phyloP scores from a whole-genome alignment of 2,888 invertebrate species.

The Rotaria magnacalcarata region DNA sequence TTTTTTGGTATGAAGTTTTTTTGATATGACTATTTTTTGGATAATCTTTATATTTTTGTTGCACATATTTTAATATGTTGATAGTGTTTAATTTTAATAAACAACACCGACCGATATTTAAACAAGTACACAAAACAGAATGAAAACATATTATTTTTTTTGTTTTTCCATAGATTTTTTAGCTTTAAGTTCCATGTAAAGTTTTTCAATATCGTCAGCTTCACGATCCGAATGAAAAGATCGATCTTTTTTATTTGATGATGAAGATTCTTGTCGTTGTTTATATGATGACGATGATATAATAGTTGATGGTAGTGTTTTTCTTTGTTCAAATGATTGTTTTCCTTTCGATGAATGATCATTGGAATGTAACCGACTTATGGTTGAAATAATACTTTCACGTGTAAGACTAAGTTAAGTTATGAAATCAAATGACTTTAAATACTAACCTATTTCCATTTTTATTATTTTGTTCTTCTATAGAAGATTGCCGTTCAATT shows the following conservation, averaged over 20 bases:
- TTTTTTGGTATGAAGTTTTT: no score
- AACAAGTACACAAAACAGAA: neutral
- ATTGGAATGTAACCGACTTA: neutral
- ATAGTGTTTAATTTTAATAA: neutral
- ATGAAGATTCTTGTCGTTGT: neutral
- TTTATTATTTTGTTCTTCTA: neutral
- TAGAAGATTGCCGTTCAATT: neutral
- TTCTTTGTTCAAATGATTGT: neutral
- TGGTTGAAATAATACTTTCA: neutral
- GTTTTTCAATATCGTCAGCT: slow-evolving; percentile 1
- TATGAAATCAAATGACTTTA: neutral
- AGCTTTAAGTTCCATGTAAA: slow-evolving; percentile 19
- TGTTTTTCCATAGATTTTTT: neutral
- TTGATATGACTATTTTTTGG: no score
- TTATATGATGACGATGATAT: no score
- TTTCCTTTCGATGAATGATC: neutral
- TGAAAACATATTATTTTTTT: neutral
- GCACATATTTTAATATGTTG: no score
- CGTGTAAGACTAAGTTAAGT: neutral
- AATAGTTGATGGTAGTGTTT: neutral
- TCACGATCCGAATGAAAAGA: neutral
- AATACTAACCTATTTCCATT: neutral
- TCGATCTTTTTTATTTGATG: neutral
- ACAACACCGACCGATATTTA: neutral
- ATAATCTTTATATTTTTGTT: no score